Evolutionary conservation across 2,888 invertebrate species (phyloP).

Genomic region (Drosophila crucigera): DNA sequence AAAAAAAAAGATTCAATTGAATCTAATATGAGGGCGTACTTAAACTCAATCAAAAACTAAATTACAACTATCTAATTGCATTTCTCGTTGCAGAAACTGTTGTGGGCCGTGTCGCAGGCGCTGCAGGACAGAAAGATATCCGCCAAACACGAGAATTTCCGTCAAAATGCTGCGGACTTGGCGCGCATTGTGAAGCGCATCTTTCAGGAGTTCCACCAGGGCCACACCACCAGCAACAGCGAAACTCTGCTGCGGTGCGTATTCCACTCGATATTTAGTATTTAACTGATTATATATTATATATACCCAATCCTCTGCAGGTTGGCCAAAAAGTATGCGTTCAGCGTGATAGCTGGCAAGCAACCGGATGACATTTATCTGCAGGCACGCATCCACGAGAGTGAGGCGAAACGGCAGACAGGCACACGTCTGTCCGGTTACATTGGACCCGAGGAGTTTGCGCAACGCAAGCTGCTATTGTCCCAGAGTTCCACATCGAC

Average conservation of each 20-base stretch:
- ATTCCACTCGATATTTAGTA: neutral
- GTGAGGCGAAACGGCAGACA: conserved; percentile 72
- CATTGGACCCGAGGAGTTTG: conserved; percentile 84
- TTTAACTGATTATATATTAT: neutral
- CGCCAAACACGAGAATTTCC: conserved; percentile 89
- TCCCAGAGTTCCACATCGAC: conserved; percentile 49
- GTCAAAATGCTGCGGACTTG: conserved; percentile 89
- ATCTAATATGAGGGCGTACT: neutral
- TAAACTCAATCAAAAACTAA: neutral
- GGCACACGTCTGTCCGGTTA: conserved; percentile 81
- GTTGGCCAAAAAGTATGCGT: conserved; percentile 89
- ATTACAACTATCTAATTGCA: neutral
- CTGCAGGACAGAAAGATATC: conserved; percentile 90
- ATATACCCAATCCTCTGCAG: conserved; percentile 80
- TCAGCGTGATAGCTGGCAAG: conserved; percentile 88
- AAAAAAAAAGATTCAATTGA: too few species aligned
- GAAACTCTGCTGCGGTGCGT: conserved; percentile 90
- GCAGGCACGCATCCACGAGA: conserved; percentile 78
- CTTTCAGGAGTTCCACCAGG: conserved; percentile 87
- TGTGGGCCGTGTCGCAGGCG: conserved; percentile 93
- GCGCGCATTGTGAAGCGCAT: conserved; percentile 89
- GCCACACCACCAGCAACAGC: conserved; percentile 90
- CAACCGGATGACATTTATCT: conserved; percentile 88
- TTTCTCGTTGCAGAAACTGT: conserved; percentile 87
- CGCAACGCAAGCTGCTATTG: conserved; percentile 70